Conservation (phyloP, 2,888 invertebrate genomes). For the Abscondita cerata region DNA sequence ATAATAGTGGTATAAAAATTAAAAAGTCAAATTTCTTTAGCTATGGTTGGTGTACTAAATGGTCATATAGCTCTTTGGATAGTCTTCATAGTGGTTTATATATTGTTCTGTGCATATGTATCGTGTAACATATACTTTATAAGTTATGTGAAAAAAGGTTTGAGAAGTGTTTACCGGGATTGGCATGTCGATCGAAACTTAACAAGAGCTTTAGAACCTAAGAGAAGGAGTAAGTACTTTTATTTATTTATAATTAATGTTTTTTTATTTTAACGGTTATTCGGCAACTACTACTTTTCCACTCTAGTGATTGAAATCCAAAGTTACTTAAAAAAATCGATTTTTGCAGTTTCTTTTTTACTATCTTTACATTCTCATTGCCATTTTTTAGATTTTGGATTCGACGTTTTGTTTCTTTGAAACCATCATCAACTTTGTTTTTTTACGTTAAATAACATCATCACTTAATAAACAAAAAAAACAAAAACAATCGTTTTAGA, state of each 20-base stretch:
- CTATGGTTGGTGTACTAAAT: slow-evolving; percentile 70
- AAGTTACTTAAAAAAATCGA: too few species aligned
- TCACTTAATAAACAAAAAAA: too few species aligned
- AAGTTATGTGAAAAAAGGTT: slow-evolving; percentile 60
- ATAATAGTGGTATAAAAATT: slow-evolving; percentile 8
- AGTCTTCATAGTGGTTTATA: slow-evolving; percentile 72
- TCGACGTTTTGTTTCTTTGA: too few species aligned
- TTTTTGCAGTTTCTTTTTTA: too few species aligned
- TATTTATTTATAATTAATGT: neutral
- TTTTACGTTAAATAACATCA: too few species aligned
- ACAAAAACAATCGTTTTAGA: too few species aligned
- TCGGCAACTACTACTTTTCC: neutral
- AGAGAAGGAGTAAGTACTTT: slow-evolving; percentile 44
- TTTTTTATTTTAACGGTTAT: neutral
- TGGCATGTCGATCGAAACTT: slow-evolving; percentile 56
- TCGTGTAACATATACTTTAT: slow-evolving; percentile 56
- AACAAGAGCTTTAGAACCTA: slow-evolving; percentile 33
- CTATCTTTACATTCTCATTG: too few species aligned
- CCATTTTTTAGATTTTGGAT: too few species aligned
- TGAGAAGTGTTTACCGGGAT: slow-evolving; percentile 68
- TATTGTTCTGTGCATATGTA: slow-evolving; percentile 62
- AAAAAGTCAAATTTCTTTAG: slow-evolving; percentile 59
- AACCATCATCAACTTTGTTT: too few species aligned
- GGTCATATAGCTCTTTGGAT: slow-evolving; percentile 73
- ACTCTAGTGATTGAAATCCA: too few species aligned